phyloP scores from a whole-genome alignment of 2,888 invertebrate genomes.

The Agrotis puta region DNA sequence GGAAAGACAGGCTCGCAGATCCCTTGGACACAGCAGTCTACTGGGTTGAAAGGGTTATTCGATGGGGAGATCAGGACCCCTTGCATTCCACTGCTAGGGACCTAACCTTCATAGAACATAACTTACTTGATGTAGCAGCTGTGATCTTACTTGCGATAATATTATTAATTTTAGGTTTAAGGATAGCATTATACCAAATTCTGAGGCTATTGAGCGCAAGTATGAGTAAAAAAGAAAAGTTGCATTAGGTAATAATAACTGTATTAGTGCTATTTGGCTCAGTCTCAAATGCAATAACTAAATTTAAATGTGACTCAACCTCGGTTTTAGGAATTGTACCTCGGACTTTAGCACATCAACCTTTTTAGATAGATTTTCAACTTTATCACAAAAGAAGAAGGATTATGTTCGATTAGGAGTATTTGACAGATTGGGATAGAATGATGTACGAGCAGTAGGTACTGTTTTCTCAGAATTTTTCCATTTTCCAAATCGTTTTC shows the following conservation, averaged over 20 bases:
- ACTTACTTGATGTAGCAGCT: conserved; percentile 81
- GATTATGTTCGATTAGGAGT: too few species aligned
- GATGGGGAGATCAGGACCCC: conserved; percentile 82
- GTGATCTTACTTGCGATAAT: conserved; percentile 70
- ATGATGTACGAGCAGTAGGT: background rate
- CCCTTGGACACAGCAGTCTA: conserved; percentile 91
- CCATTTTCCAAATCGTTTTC: background rate
- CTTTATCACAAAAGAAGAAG: too few species aligned
- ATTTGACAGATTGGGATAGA: too few species aligned
- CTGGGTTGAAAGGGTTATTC: conserved; percentile 90
- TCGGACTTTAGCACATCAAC: too few species aligned
- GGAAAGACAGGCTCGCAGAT: conserved; percentile 87
- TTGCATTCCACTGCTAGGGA: conserved; percentile 79
- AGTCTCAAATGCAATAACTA: conserved; percentile 9
- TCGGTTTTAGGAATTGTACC: conserved; percentile 18
- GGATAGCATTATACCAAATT: conserved; percentile 72
- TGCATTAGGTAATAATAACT: conserved; percentile 71
- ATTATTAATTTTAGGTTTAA: conserved; percentile 69
- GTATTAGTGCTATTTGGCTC: conserved; percentile 42
- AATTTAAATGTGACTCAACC: conserved; percentile 13
- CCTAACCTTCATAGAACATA: conserved; percentile 77
- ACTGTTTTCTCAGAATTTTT: conserved; percentile 11
- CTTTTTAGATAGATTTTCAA: too few species aligned
- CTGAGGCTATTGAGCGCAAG: conserved; percentile 72
- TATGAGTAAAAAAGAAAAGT: conserved; percentile 78